Conservation (phyloP, 2,888 invertebrate genomes). For the Mycogona germanica region DNA sequence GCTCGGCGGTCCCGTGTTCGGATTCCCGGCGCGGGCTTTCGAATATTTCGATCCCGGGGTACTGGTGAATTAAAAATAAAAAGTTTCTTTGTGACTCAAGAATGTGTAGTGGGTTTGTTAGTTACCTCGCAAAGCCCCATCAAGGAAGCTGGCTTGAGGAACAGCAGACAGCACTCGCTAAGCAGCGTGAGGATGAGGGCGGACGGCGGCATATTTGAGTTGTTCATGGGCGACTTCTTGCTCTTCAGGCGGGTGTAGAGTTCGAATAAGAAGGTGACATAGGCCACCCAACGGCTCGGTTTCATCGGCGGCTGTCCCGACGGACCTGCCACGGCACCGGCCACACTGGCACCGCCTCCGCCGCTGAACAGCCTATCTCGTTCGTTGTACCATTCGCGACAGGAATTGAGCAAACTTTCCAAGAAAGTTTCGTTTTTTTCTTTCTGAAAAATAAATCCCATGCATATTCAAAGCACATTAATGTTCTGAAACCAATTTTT, state of each 20-base stretch:
- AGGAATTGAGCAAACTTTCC: constrained; percentile 76
- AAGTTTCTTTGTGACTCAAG: too few species aligned
- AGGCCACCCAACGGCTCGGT: constrained; percentile 49
- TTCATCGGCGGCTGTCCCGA: background rate
- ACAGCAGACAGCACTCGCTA: constrained; percentile 80
- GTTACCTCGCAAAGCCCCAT: constrained; percentile 65
- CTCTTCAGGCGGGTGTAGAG: constrained; percentile 79
- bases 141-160: constrained; percentile 61
- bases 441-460: constrained; percentile 41
- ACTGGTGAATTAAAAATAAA: too few species aligned
- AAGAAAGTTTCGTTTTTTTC: constrained; percentile 78
- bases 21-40: too few species aligned
- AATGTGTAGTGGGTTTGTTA: too few species aligned
- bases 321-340: constrained; percentile 14
- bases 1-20: too few species aligned
- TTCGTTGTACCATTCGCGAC: constrained; percentile 83
- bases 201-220: constrained; percentile 42
- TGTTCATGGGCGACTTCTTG: constrained; percentile 29
- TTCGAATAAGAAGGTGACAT: constrained; percentile 80
- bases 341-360: constrained; percentile 19
- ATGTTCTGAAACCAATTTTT: too few species aligned
- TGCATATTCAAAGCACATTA: too few species aligned
- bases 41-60: too few species aligned
- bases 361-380: constrained; percentile 48
- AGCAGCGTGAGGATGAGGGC: constrained; percentile 67